A percentile compares a stretch with the other conserved stretches of the same genome.
phyloP scores from a whole-genome alignment of 2,888 invertebrate genomes.

The Laothoe populi region DNA sequence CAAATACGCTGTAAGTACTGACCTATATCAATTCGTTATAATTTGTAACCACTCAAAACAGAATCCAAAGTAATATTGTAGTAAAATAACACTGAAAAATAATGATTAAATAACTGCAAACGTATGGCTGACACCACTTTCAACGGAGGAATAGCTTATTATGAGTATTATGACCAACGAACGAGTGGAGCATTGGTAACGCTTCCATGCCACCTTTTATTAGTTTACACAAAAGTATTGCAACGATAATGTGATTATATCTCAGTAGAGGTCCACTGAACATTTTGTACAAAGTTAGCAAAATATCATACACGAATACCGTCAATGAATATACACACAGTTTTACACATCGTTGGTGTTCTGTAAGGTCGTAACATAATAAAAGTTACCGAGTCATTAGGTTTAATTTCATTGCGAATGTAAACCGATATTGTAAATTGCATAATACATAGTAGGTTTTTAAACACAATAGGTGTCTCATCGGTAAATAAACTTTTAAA shows the following conservation, averaged over 20 bases:
- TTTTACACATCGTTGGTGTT: neutral
- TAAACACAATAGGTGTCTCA: no score
- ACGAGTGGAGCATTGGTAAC: conserved; percentile 19
- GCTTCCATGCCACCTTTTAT: conserved; percentile 17
- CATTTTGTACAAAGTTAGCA: neutral
- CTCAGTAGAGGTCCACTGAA: neutral
- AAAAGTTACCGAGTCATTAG: conserved; percentile 10
- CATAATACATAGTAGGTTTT: no score
- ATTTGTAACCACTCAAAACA: neutral
- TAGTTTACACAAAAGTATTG: conserved; percentile 11
- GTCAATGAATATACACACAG: neutral
- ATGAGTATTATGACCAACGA: neutral
- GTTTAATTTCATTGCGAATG: conserved; percentile 17
- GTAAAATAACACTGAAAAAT: conserved; percentile 6
- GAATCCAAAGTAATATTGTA: neutral
- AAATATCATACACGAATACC: neutral
- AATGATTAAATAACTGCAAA: conserved; percentile 8
- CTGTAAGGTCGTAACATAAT: neutral
- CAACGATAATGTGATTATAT: conserved; percentile 9
- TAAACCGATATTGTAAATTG: conserved; percentile 29
- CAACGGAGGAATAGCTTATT: conserved; percentile 16
- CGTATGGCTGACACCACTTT: conserved; percentile 25
- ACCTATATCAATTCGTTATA: neutral
- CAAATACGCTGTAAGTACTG: neutral
- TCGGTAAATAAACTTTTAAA: no score